Evolutionary conservation across 2,888 invertebrate genomes (phyloP).

Genomic region (Coleophora flavipennella): DNA sequence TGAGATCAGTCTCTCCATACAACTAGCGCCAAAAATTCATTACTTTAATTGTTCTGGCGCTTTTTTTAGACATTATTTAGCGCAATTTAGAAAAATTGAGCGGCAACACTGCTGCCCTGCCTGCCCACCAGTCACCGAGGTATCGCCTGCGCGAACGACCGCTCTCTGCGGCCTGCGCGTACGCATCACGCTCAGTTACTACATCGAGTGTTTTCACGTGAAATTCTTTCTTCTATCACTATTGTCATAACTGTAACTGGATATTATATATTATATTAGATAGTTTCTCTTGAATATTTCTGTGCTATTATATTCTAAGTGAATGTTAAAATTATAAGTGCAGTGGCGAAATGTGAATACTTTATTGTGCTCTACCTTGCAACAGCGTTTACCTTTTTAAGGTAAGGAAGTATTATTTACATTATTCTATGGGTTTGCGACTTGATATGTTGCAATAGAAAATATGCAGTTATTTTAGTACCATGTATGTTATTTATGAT

Average conservation of each 20-base stretch:
- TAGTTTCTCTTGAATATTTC: conserved; percentile 2
- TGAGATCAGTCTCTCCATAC: too few species aligned
- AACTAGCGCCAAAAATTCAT: too few species aligned
- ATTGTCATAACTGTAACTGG: conserved; percentile 29
- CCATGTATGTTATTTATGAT: too few species aligned
- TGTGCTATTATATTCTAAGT: background rate
- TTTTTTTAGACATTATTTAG: too few species aligned
- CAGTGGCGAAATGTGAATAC: conserved; percentile 46
- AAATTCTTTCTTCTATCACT: conserved; percentile 41
- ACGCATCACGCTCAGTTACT: conserved; percentile 16
- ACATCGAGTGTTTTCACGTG: conserved; percentile 31
- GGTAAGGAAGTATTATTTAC: conserved; percentile 40
- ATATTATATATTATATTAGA: conserved; percentile 16
- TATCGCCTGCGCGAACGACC: conserved; percentile 34
- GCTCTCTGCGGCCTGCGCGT: conserved; percentile 32
- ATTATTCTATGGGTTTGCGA: conserved; percentile 28
- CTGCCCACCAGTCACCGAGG: conserved; percentile 48
- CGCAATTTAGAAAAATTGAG: too few species aligned
- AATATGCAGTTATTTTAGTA: too few species aligned
- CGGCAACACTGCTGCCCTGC: conserved; percentile 20
- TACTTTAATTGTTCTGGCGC: too few species aligned
- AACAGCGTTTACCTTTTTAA: conserved; percentile 45
- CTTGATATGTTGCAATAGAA: conserved; percentile 9
- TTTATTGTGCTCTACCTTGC: conserved; percentile 33
- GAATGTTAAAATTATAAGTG: conserved; percentile 29